These are phyloP conservation scores for Lagorchestes hirsutus DNA, from an alignment of 2,797 vertebrate genomes.

Conservation along the genomic window DNA sequence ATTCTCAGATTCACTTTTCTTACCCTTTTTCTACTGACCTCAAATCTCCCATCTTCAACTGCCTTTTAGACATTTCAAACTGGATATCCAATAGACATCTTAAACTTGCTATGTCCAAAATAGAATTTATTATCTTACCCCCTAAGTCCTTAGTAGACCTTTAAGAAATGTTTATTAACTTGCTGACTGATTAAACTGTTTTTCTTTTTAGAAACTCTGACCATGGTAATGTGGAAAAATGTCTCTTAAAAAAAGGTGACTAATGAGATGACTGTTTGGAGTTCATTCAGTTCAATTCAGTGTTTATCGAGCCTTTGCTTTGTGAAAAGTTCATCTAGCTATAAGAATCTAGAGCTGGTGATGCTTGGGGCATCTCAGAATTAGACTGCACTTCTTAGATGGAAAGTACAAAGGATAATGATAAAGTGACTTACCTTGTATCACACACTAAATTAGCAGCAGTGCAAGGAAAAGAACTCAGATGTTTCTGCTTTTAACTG, in stretches of 20 bases:
- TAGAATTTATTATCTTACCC: background rate
- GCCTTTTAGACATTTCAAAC: background rate
- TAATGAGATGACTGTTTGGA: background rate
- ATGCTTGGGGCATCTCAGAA: conserved; percentile 47
- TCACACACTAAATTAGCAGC: conserved; percentile 31
- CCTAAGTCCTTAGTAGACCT: background rate
- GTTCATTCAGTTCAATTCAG: background rate
- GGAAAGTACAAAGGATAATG: conserved; percentile 44
- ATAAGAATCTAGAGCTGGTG: conserved; percentile 32
- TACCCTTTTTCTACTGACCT: background rate
- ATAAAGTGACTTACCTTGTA: conserved; percentile 54
- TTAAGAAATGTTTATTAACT: background rate
- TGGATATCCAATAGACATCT: background rate
- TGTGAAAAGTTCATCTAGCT: conserved; percentile 25
- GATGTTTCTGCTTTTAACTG: conserved; percentile 62
- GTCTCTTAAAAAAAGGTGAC: background rate
- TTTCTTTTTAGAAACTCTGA: background rate
- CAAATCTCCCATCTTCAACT: background rate
- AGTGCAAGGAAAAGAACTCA: conserved; percentile 56
- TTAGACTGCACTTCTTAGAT: conserved; percentile 40
- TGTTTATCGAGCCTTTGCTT: background rate
- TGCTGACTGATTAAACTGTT: background rate
- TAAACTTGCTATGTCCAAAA: background rate
- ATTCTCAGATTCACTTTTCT: background rate
- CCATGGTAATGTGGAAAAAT: background rate